These are phyloP conservation scores for Oegoconia quadripuncta DNA, from an alignment of 2,888 invertebrate genomes.

Conservation along the genomic window DNA sequence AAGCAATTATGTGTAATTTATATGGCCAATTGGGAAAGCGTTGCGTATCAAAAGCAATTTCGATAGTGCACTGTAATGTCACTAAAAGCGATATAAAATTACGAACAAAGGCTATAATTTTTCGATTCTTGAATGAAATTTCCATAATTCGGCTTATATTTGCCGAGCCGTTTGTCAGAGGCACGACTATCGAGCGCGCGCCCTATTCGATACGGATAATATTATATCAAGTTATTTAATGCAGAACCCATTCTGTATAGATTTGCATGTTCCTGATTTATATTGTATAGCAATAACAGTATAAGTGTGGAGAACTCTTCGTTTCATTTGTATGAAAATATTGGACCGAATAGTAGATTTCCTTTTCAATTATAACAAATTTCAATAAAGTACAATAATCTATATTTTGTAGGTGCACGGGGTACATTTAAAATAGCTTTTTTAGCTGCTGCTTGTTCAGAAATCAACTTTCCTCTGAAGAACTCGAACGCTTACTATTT, in stretches of 20 bases:
- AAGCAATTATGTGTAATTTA: slow-evolving; percentile 67
- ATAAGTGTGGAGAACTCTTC: too few species aligned
- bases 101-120: slow-evolving; percentile 59
- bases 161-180: slow-evolving; percentile 48
- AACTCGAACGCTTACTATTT: too few species aligned
- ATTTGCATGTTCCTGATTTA: slow-evolving; percentile 44
- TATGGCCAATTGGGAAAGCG: slow-evolving; percentile 54
- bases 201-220: slow-evolving; percentile 29
- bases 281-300: slow-evolving; percentile 25
- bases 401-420: too few species aligned
- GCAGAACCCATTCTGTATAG: slow-evolving; percentile 37
- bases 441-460: too few species aligned
- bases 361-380: too few species aligned
- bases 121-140: slow-evolving; percentile 56
- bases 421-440: too few species aligned
- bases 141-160: slow-evolving; percentile 65
- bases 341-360: too few species aligned
- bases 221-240: slow-evolving; percentile 49
- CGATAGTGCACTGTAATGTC: slow-evolving; percentile 61
- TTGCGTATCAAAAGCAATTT: slow-evolving; percentile 68
- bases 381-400: too few species aligned
- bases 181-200: slow-evolving; percentile 18
- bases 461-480: too few species aligned
- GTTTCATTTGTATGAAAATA: too few species aligned
- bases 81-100: slow-evolving; percentile 60